Conservation (phyloP, 1,140 invertebrate genomes). For the Drosophila sturtevanti region DNA sequence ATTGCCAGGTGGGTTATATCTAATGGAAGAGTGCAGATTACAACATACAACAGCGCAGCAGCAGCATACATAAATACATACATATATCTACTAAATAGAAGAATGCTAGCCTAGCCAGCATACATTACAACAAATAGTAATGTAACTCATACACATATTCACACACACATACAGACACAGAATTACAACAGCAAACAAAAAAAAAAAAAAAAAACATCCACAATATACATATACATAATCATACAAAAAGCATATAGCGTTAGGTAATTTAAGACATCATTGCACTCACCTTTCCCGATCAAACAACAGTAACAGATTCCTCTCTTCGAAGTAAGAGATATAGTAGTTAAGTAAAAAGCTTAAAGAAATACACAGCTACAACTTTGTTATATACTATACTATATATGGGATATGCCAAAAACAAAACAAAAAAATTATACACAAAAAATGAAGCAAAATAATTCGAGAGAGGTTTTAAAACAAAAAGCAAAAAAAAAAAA, state of each 20-base stretch:
- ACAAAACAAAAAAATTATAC: slow-evolving; percentile 13
- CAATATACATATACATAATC: slow-evolving; percentile 22
- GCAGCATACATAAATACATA: slow-evolving; percentile 20
- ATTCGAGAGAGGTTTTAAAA: slow-evolving; percentile 15
- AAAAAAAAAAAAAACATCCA: slow-evolving; percentile 1
- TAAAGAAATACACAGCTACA: slow-evolving; percentile 31
- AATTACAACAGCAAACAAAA: neutral
- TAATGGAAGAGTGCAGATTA: slow-evolving; percentile 12
- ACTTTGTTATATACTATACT: slow-evolving; percentile 54
- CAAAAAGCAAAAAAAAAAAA: slow-evolving; percentile 23
- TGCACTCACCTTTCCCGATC: slow-evolving; percentile 32
- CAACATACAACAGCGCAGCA: slow-evolving; percentile 3
- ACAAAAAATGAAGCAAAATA: slow-evolving; percentile 2
- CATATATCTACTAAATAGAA: slow-evolving; percentile 47
- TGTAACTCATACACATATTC: slow-evolving; percentile 51
- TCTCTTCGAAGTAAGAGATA: slow-evolving; percentile 8
- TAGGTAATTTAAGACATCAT: slow-evolving; percentile 62
- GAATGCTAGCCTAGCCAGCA: slow-evolving; percentile 43
- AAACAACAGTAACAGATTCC: slow-evolving; percentile 34
- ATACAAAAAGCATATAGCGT: slow-evolving; percentile 54
- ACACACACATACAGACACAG: slow-evolving; percentile 26
- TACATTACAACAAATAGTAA: slow-evolving; percentile 41
- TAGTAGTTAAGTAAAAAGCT: slow-evolving; percentile 45
- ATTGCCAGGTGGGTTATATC: slow-evolving; percentile 31
- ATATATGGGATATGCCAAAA: slow-evolving; percentile 52